These are phyloP conservation scores for Nymphicus hollandicus DNA, from an alignment of 2,113 vertebrate species.

Conservation along the genomic window DNA sequence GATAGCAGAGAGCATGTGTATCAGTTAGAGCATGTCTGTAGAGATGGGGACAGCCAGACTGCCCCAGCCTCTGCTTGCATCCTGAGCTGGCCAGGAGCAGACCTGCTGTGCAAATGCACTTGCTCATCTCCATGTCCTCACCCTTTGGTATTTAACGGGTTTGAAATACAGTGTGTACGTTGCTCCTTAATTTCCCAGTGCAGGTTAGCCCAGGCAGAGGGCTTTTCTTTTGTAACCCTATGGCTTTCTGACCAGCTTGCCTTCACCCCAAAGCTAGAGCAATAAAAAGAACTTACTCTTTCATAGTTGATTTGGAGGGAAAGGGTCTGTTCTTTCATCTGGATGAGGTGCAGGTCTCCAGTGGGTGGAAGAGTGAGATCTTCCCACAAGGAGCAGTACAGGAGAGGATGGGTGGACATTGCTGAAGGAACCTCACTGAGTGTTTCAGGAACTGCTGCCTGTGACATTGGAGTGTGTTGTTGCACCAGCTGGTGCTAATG, in stretches of 20 bases:
- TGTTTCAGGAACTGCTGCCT: neutral
- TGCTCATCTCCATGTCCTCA: neutral
- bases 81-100: neutral
- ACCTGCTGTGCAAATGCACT: neutral
- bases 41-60: neutral
- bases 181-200: neutral
- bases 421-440: neutral
- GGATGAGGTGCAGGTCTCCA: neutral
- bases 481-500: neutral
- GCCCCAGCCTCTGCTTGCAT: neutral
- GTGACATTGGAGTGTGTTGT: neutral
- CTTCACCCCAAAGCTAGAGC: neutral
- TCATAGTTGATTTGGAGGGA: neutral
- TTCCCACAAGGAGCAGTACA: neutral
- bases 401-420: neutral
- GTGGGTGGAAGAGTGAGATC: accelerated
- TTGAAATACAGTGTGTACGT: neutral
- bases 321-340: neutral
- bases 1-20: no score
- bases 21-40: accelerated
- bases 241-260: no score
- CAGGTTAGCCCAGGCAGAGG: neutral
- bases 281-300: neutral
- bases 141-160: neutral
- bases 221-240: neutral